Evolutionary conservation across 2,888 invertebrate genomes (phyloP), one percentile per base, ranked within the genome.

Genomic region (Ectobius pallidus): DNA sequence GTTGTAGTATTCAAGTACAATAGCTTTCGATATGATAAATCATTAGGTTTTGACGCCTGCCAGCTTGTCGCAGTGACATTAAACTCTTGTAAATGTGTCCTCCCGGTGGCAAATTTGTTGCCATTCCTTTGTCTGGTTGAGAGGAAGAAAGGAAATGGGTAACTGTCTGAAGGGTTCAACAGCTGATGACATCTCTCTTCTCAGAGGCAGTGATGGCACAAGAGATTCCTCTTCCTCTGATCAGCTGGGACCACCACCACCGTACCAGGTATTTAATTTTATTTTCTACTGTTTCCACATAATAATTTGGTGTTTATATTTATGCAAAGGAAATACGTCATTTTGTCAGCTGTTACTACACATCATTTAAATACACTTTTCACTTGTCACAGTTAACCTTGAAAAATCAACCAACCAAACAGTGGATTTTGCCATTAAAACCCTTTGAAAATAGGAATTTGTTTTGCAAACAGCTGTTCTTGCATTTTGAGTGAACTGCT

Each of bases 161-260:
- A 91, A 91, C 83, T 91, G 91, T 80, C 84, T 91, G 77, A 91
- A 90, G 83, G 87, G 90, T 77, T 86, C 86, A 73, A 87, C 87
- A 76, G 85, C 87, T 71, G 89, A 89, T 81, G 89, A 89, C 82
- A 88, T 89, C 78, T 89, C 89, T 69, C 83, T 89, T 70, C 80
- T 89, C 75, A 84, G 88, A 77, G 89, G 88, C 72, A 87, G 84
- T 80, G 87, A 87, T 79, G 87, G 84, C 79, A 85, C 85, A 70
- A 83, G 86, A 75, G 87, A 87, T 77, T 85, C 87, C 52, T 85
- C 87, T 44, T 85, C 87, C 49, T 80, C 81, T 25, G 89, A 89
- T 81, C 87, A 87, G 78, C 84, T 88, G 78, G 87, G 86, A 75
- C 82, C 84, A 76, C 85, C 86, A 71, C 85, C 87, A 76, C 86